Evolutionary conservation across 2,797 vertebrate species (phyloP).

Genomic region (Chlorospingus flavigularis): DNA sequence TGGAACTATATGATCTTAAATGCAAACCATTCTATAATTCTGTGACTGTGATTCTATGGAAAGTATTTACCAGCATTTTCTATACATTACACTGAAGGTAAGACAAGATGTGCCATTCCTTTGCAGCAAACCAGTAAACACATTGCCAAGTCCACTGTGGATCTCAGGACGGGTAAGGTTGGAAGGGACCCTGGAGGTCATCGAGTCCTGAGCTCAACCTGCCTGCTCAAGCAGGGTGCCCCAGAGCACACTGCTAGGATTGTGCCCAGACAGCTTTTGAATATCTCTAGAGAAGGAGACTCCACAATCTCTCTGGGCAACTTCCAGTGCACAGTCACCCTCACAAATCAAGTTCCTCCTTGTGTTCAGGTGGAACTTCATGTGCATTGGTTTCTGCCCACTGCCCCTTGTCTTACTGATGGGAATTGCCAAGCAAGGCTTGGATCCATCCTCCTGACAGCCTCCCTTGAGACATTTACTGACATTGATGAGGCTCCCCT

Average conservation of each 20-base stretch:
- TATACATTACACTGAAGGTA: neutral
- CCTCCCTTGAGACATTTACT: neutral
- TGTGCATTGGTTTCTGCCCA: neutral
- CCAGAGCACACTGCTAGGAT: neutral
- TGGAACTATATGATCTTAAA: neutral
- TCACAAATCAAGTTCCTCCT: neutral
- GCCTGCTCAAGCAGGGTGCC: neutral
- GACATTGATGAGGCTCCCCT: accelerated
- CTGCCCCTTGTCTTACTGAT: neutral
- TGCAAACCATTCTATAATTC: neutral
- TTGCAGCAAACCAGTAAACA: neutral
- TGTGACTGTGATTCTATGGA: neutral
- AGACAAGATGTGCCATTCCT: neutral
- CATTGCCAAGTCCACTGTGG: neutral
- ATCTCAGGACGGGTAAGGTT: neutral
- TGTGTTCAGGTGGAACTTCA: neutral
- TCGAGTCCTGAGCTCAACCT: neutral
- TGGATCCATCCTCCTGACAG: neutral
- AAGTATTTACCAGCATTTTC: neutral
- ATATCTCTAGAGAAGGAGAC: neutral
- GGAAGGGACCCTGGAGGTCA: neutral
- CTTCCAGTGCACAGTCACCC: neutral
- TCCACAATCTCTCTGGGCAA: neutral
- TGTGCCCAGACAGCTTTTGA: neutral
- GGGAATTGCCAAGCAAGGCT: neutral